Conservation (phyloP, 2,113 vertebrate species). For the Arvicanthis niloticus region DNA sequence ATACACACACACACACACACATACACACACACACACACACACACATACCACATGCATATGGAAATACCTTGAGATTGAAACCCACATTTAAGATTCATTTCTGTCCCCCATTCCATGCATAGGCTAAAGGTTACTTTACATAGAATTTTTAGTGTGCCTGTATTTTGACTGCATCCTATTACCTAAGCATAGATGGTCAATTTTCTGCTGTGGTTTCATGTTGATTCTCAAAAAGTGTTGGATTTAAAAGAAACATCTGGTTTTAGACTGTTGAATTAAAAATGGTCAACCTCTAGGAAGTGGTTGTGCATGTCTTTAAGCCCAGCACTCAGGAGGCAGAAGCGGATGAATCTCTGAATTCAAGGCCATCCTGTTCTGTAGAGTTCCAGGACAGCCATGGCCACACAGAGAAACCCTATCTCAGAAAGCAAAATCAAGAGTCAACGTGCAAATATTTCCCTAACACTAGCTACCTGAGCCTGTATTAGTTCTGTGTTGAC, state of each 20-base stretch:
- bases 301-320: neutral
- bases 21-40: too few relatives aligned
- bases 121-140: neutral
- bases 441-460: neutral
- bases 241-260: neutral
- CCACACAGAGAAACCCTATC: neutral
- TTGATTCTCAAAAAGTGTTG: neutral
- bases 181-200: neutral
- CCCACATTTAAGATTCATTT: neutral
- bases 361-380: neutral
- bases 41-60: neutral
- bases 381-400: neutral
- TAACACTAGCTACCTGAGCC: neutral
- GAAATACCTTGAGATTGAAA: neutral
- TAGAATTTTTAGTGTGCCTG: neutral
- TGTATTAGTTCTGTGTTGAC: neutral
- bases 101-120: neutral
- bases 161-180: neutral
- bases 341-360: neutral
- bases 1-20: too few relatives aligned
- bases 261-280: conserved; percentile 17
- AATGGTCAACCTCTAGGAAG: neutral
- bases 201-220: neutral
- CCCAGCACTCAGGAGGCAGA: neutral
- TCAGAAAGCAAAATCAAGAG: neutral